Evolutionary conservation across 2,888 invertebrate species (phyloP).

Genomic region (Plusia festucae): DNA sequence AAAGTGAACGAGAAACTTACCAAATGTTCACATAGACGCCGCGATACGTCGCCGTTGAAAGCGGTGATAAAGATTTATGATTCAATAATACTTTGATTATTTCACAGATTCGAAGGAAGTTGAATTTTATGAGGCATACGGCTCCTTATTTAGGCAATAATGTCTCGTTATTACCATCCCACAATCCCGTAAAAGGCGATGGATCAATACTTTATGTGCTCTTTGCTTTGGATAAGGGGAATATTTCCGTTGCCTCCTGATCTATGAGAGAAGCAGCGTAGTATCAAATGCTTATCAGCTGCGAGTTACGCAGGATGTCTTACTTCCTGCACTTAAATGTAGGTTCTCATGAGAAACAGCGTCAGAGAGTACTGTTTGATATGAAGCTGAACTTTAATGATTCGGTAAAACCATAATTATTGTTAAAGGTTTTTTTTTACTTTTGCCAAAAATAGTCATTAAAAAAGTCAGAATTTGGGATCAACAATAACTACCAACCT

Average conservation of each 20-base stretch:
- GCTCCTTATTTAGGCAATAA: constrained; percentile 83
- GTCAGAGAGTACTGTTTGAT: background rate
- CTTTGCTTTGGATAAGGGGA: constrained; percentile 50
- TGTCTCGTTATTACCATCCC: constrained; percentile 74
- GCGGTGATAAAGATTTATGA: constrained; percentile 84
- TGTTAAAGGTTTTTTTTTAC: background rate
- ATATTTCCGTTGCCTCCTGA: constrained; percentile 49
- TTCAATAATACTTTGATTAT: constrained; percentile 87
- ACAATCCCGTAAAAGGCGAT: constrained; percentile 65
- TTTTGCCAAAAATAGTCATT: background rate
- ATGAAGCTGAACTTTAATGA: background rate
- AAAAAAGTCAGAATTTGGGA: background rate
- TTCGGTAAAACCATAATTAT: background rate
- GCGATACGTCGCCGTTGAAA: constrained; percentile 68
- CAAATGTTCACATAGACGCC: constrained; percentile 81
- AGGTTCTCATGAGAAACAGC: constrained; percentile 1
- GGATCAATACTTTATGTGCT: constrained; percentile 69
- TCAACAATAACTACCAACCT: too few relatives aligned
- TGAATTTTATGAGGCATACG: constrained; percentile 82
- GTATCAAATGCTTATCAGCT: constrained; percentile 45
- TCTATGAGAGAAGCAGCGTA: constrained; percentile 31
- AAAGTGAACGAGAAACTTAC: constrained; percentile 74
- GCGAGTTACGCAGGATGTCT: constrained; percentile 26
- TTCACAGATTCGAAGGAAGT: constrained; percentile 83
- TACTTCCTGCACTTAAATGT: constrained; percentile 2